phyloP scores from a whole-genome alignment of 2,888 invertebrate species.

The Cryptophagus acutangulus region DNA sequence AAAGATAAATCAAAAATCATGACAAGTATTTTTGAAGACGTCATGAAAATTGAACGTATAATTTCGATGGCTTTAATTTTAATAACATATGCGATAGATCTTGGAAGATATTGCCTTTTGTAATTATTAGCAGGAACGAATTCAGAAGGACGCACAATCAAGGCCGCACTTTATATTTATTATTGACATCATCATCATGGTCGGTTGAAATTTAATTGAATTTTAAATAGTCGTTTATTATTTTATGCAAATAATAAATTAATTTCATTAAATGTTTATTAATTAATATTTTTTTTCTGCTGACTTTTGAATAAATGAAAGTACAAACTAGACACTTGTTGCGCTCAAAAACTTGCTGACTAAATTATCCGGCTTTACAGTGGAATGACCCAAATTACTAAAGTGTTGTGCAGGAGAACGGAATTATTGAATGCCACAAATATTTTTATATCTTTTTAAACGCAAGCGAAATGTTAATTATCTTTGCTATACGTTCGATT shows the following conservation, averaged over 20 bases:
- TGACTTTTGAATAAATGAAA: conserved; percentile 17
- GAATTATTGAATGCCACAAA: conserved; percentile 23
- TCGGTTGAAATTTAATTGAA: conserved; percentile 2
- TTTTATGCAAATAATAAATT: not conserved
- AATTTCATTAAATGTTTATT: not conserved
- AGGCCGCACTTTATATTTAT: too few species aligned
- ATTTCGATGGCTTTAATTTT: too few species aligned
- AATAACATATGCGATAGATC: conserved; percentile 31
- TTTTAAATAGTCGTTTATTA: too few species aligned
- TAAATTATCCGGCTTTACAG: conserved; percentile 15
- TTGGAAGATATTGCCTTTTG: conserved; percentile 4
- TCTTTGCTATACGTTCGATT: too few species aligned
- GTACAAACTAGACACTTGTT: conserved; percentile 26
- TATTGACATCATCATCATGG: too few species aligned
- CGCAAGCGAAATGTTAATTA: too few species aligned
- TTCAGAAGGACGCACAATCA: too few species aligned
- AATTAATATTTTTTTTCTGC: not conserved
- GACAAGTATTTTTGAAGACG: conserved; percentile 28
- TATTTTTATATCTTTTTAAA: conserved; percentile 8
- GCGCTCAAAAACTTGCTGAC: conserved; percentile 22
- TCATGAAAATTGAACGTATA: too few species aligned
- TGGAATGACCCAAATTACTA: conserved; percentile 29
- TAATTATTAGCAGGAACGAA: too few species aligned
- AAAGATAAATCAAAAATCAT: conserved; percentile 28
- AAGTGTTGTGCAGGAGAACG: conserved; percentile 23